These are phyloP conservation scores for Phortica magna DNA, from an alignment of 2,888 invertebrate species.

Conservation along the genomic window DNA sequence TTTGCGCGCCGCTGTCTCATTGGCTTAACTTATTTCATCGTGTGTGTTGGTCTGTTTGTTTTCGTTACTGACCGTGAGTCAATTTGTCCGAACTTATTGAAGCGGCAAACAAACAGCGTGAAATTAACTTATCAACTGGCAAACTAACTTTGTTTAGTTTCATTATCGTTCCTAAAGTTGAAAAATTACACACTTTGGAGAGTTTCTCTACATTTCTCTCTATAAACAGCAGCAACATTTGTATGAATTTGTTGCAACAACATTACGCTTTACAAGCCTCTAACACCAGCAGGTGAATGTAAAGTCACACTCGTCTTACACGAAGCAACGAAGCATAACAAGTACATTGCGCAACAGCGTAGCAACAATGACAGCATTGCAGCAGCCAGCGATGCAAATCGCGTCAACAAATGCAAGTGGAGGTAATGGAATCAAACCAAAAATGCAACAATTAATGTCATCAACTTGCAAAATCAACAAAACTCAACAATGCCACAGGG, in stretches of 20 bases:
- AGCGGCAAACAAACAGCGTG: constrained; percentile 23
- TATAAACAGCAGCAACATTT: too few relatives aligned
- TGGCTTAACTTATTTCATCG: constrained; percentile 31
- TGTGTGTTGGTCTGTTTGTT: constrained; percentile 27
- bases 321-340: constrained; percentile 21
- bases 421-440: constrained; percentile 28
- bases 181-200: background rate
- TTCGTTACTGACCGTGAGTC: background rate
- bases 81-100: constrained; percentile 29
- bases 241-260: too few relatives aligned
- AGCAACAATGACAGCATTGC: constrained; percentile 40
- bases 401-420: background rate
- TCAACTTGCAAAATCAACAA: constrained; percentile 53
- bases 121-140: constrained; percentile 28
- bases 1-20: background rate
- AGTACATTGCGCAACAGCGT: constrained; percentile 4
- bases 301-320: constrained; percentile 36
- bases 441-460: constrained; percentile 68
- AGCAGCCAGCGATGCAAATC: constrained; percentile 47
- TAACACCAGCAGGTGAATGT: background rate
- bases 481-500: constrained; percentile 54
- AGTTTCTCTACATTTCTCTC: too few relatives aligned
- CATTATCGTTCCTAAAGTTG: constrained; percentile 6
- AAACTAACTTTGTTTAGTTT: constrained; percentile 17
- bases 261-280: background rate